These are phyloP conservation scores for Drosophila nasuta DNA, from an alignment of 1,140 invertebrate genomes.

Conservation along the genomic window DNA sequence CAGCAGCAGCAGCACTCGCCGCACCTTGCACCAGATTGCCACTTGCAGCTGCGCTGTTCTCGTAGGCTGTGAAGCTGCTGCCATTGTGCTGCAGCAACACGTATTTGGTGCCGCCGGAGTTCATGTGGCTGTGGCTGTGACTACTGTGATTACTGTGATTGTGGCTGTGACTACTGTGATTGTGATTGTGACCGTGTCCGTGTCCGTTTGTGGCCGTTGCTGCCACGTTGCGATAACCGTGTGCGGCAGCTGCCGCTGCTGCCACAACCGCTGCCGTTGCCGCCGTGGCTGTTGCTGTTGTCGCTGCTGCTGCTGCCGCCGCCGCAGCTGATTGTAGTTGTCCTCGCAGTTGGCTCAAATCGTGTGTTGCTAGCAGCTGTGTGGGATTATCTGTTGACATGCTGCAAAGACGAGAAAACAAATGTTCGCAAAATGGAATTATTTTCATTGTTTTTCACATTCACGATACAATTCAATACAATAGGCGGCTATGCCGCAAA, in stretches of 20 bases:
- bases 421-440: no score
- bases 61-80: conserved; percentile 69
- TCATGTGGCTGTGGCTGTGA: conserved; percentile 42
- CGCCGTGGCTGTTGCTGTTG: conserved; percentile 40
- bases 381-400: conserved; percentile 84
- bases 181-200: conserved; percentile 26
- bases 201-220: conserved; percentile 38
- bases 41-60: conserved; percentile 44
- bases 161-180: conserved; percentile 24
- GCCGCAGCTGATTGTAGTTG: conserved; percentile 53
- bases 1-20: neutral
- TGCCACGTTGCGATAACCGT: conserved; percentile 47
- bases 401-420: conserved; percentile 50
- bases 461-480: no score
- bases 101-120: conserved; percentile 73
- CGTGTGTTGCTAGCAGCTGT: conserved; percentile 75
- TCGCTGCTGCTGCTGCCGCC: conserved; percentile 42
- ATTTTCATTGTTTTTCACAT: no score
- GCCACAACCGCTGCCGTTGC: conserved; percentile 36
- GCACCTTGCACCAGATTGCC: neutral
- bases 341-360: conserved; percentile 72
- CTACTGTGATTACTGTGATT: conserved; percentile 21
- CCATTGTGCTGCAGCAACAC: conserved; percentile 78
- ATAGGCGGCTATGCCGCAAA: no score
- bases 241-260: conserved; percentile 42